These are phyloP conservation scores for Tolypeutes matacus DNA, from an alignment of 2,797 vertebrate genomes.

Conservation along the genomic window DNA sequence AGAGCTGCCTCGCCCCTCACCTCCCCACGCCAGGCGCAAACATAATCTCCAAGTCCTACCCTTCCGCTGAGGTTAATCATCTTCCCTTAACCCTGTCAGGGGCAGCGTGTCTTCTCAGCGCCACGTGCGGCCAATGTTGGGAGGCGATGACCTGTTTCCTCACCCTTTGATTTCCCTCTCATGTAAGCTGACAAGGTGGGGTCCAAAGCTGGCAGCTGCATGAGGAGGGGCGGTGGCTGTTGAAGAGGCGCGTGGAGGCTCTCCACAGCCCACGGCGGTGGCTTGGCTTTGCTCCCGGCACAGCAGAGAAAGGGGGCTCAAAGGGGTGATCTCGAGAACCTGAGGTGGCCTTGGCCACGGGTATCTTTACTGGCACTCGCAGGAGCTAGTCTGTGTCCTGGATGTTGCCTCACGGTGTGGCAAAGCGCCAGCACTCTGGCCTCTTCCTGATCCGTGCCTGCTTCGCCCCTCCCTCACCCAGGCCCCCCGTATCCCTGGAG, in stretches of 20 bases:
- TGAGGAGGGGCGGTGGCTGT: not conserved
- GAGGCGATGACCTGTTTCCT: conserved; percentile 4
- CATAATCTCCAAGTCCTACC: not conserved
- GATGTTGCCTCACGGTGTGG: not conserved
- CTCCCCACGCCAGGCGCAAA: not conserved
- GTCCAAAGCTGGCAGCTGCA: not conserved
- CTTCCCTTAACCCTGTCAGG: not conserved
- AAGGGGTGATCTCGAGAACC: not conserved
- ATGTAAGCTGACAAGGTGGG: not conserved
- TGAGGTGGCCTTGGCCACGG: not conserved
- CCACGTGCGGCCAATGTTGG: not conserved
- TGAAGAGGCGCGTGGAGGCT: not conserved
- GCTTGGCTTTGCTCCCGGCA: not conserved
- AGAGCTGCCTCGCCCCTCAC: rapidly evolving
- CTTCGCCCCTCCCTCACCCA: not conserved
- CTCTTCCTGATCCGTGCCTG: not conserved
- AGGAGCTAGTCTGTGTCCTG: too few relatives aligned
- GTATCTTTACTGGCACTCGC: not conserved
- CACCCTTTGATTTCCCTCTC: not conserved
- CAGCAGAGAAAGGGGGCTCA: not conserved
- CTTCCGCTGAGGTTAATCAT: not conserved
- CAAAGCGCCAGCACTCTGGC: not conserved
- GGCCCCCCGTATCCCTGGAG: not conserved
- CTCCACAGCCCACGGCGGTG: not conserved
- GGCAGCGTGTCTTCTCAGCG: not conserved